These are phyloP conservation scores for Hedychridium roseum DNA, from an alignment of 2,888 invertebrate genomes.

Conservation along the genomic window DNA sequence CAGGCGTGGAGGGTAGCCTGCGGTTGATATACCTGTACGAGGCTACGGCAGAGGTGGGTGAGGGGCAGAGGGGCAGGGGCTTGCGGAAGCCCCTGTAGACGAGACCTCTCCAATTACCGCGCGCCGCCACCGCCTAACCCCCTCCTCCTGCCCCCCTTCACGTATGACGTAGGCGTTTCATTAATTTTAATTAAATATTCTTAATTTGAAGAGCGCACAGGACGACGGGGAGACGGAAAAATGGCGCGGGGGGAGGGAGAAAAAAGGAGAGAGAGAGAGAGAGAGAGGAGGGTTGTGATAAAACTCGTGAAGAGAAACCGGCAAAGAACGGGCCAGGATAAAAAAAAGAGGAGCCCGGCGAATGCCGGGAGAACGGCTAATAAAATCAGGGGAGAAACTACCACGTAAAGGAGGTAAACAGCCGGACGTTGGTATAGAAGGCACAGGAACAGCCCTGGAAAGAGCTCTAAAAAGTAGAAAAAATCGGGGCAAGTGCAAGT, in stretches of 20 bases:
- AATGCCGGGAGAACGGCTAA: too few relatives aligned
- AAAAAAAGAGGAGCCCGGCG: too few relatives aligned
- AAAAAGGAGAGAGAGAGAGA: conserved; percentile 3
- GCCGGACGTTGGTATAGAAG: too few relatives aligned
- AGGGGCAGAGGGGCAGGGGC: conserved; percentile 12
- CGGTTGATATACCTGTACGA: background rate
- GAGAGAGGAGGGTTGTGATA: background rate
- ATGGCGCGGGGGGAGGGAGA: background rate
- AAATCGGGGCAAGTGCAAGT: too few relatives aligned
- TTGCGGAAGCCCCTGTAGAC: conserved; percentile 21
- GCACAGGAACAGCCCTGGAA: too few relatives aligned
- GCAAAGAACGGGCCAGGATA: too few relatives aligned
- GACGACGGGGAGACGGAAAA: background rate
- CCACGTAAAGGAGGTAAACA: too few relatives aligned
- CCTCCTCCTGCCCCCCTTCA: conserved; percentile 7
- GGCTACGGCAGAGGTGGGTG: background rate
- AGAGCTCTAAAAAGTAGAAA: too few relatives aligned
- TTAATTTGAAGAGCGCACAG: conserved; percentile 40
- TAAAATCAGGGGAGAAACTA: too few relatives aligned
- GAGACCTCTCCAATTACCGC: conserved; percentile 53
- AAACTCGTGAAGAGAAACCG: conserved; percentile 1
- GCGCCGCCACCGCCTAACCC: conserved; percentile 15
- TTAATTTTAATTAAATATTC: conserved; percentile 59
- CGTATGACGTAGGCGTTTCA: conserved; percentile 49
- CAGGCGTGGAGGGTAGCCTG: background rate